Percentiles rank a stretch among this genome's conserved stretches.
Conservation (phyloP, 2,888 invertebrate genomes). For the Lepas anatifera region DNA sequence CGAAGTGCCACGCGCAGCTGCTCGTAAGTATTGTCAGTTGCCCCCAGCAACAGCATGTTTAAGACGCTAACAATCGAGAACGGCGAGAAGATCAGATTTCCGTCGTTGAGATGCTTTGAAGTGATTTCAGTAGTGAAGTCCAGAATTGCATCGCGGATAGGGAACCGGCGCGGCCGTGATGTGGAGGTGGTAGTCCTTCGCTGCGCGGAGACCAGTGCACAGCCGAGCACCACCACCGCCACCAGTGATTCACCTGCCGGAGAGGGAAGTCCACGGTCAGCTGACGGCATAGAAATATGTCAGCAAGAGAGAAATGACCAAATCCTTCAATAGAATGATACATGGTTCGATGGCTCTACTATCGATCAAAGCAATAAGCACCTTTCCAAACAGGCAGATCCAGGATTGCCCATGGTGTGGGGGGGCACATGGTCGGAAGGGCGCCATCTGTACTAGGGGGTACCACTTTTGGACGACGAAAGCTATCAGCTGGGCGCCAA, state of each 20-base stretch:
- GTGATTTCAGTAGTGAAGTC: constrained; percentile 30
- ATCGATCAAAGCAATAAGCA: no score
- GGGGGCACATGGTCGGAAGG: no score
- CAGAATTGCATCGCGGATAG: constrained; percentile 22
- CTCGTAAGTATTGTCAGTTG: constrained; percentile 22
- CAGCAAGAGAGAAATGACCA: no score
- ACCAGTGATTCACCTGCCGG: not conserved
- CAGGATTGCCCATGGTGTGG: no score
- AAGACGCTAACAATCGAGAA: constrained; percentile 34
- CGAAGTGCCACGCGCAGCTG: constrained; percentile 20
- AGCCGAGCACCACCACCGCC: not conserved
- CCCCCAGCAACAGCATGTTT: constrained; percentile 34
- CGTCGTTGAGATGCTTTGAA: constrained; percentile 30
- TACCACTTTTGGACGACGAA: no score
- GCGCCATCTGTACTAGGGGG: no score
- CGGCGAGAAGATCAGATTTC: constrained; percentile 36
- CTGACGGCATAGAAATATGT: not conserved
- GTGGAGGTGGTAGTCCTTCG: not conserved
- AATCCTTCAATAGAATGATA: no score
- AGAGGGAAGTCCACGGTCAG: not conserved
- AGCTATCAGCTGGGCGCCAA: no score
- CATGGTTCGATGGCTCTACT: no score
- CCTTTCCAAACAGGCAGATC: no score
- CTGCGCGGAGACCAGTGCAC: not conserved
- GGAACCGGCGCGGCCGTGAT: constrained; percentile 17